These are phyloP conservation scores for Adineta ricciae DNA, from an alignment of 2,888 invertebrate species.

Conservation along the genomic window DNA sequence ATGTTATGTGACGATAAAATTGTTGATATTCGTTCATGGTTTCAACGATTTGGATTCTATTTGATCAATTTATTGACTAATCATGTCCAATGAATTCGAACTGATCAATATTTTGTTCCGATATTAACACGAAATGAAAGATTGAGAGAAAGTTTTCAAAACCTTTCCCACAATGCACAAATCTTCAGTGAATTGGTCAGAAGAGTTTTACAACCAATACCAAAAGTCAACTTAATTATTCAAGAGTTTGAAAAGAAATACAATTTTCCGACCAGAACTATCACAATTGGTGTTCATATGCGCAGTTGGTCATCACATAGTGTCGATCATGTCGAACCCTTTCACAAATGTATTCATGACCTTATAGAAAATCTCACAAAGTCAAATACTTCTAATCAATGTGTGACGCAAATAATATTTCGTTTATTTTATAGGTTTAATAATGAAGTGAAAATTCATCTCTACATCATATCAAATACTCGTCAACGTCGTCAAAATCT, in stretches of 20 bases:
- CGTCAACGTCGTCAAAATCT: neutral
- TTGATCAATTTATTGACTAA: neutral
- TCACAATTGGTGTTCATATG: neutral
- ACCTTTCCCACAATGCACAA: neutral
- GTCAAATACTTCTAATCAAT: neutral
- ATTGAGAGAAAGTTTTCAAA: neutral
- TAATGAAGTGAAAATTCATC: neutral
- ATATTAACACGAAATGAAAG: neutral
- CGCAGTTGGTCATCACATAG: neutral
- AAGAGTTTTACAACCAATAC: neutral
- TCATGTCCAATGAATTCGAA: neutral
- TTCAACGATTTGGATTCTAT: neutral
- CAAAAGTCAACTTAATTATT: neutral
- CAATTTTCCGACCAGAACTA: neutral
- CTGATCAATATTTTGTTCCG: neutral
- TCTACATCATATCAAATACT: neutral
- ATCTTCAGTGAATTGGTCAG: neutral
- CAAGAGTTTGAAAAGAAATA: neutral
- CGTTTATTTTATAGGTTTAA: neutral
- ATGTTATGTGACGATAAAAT: neutral
- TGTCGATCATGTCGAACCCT: neutral
- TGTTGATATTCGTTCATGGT: neutral
- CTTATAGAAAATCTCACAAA: neutral
- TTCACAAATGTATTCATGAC: neutral
- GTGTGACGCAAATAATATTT: too few relatives aligned